A percentile compares a stretch with the other conserved stretches of the same genome.
These are phyloP conservation scores for Ips typographus DNA, from an alignment of 1,140 invertebrate genomes.

Conservation along the genomic window DNA sequence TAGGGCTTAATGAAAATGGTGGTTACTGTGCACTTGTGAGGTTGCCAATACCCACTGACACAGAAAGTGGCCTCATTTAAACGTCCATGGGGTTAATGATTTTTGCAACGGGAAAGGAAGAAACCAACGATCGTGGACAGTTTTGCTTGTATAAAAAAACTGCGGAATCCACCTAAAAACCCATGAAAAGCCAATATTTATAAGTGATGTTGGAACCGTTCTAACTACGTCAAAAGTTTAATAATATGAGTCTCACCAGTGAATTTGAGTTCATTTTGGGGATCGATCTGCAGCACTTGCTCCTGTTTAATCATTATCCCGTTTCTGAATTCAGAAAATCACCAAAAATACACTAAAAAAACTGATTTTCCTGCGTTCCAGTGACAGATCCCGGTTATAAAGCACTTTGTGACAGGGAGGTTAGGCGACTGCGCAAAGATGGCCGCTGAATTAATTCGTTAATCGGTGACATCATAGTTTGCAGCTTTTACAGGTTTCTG, in stretches of 20 bases:
- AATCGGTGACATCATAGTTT: too few relatives aligned
- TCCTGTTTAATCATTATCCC: constrained; percentile 53
- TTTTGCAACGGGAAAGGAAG: not conserved
- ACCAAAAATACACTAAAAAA: constrained; percentile 40
- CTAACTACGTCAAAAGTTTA: constrained; percentile 36
- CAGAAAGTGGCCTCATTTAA: not conserved
- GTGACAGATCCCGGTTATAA: constrained; percentile 49
- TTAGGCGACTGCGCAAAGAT: constrained; percentile 39
- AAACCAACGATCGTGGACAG: not conserved
- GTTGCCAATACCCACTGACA: constrained; percentile 21
- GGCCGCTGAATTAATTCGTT: not conserved
- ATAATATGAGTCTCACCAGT: constrained; percentile 59
- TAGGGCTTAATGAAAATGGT: constrained; percentile 14
- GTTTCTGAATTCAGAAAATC: constrained; percentile 41
- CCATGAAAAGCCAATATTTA: constrained; percentile 34
- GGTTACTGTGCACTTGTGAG: constrained; percentile 17
- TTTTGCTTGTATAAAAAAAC: not conserved
- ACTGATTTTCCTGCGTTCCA: constrained; percentile 39
- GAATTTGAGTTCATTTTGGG: constrained; percentile 72
- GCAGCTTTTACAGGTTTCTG: too few relatives aligned
- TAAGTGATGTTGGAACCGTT: constrained; percentile 31
- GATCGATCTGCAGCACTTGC: constrained; percentile 72
- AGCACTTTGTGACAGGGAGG: constrained; percentile 45
- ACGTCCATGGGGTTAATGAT: constrained; percentile 8
- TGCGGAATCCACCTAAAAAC: constrained; percentile 18